Percentiles rank a stretch among this genome's conserved stretches.
phyloP scores from a whole-genome alignment of 2,888 invertebrate genomes.

The Leptinotarsa tumamoca region DNA sequence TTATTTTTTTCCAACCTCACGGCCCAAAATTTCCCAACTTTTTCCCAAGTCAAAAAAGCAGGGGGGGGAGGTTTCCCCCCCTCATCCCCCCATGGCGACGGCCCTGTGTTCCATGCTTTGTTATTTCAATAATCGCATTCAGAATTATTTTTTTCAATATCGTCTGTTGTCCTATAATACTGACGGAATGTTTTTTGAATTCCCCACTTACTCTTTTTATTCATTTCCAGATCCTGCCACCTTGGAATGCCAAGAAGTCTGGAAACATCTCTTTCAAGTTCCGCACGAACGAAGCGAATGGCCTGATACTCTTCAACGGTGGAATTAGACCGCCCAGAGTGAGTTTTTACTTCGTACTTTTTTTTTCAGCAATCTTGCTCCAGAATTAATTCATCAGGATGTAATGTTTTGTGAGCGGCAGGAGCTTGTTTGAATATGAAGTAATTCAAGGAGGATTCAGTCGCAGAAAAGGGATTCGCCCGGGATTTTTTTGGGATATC shows the following conservation, averaged over 20 bases:
- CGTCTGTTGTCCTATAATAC: too few relatives aligned
- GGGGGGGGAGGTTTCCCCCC: too few relatives aligned
- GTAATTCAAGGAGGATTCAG: neutral
- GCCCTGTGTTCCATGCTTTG: too few relatives aligned
- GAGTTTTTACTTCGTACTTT: slow-evolving; percentile 64
- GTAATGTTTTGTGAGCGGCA: slow-evolving; percentile 16
- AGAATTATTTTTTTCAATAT: too few relatives aligned
- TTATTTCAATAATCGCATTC: too few relatives aligned
- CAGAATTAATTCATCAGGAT: slow-evolving; percentile 19
- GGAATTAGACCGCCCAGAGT: slow-evolving; percentile 83
- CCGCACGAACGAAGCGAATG: slow-evolving; percentile 94
- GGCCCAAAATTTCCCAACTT: too few relatives aligned
- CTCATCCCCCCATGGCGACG: too few relatives aligned
- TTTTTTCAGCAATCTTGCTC: slow-evolving; percentile 23
- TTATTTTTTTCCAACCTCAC: too few relatives aligned
- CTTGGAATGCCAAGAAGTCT: slow-evolving; percentile 91
- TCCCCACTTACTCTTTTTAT: slow-evolving; percentile 25
- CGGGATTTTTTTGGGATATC: neutral
- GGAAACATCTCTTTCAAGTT: slow-evolving; percentile 95
- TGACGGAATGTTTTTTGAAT: neutral
- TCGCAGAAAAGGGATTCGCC: neutral
- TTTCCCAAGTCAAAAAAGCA: too few relatives aligned
- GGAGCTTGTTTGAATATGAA: slow-evolving; percentile 22
- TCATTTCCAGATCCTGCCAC: slow-evolving; percentile 80
- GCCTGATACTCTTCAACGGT: slow-evolving; percentile 92